Base-by-base conservation (phyloP, 2,888 invertebrate genomes). In the Poecilus cupreus region DNA sequence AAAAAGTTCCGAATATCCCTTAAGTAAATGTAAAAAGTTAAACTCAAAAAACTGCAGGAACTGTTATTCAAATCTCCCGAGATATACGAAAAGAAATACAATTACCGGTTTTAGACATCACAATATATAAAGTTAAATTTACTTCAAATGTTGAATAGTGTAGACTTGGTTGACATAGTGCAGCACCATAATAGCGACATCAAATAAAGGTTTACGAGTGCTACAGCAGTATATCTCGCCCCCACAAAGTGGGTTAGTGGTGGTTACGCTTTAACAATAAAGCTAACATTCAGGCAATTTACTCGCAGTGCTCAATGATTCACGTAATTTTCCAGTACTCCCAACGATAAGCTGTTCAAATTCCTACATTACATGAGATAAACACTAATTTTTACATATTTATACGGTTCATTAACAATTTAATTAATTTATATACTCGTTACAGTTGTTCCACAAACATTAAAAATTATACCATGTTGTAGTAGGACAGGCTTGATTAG, bases 1-100 rank as follows among this genome's bases (percentile, higher is more conserved):
- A 77, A 77, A 49, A 77, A 60, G 22, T 77, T 77, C 46, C 20
- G 22, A 24, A 51, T 64, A 64, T 60, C 46, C 43, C 64, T 77
- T 60, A 77, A 77, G 77, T 60, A 77, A 77, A 77, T 60, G 77
- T 77, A 77, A 60, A 77, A 77, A 77, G 77, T 77, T 77, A 77
- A 60, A 60, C 54, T 76, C 39, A 57, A 76, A 76, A 72, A 57
- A 57, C 57, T 76, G 57, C 37, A 72, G 39, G 43, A 76, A 46
- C 51, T 60, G 43, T 60, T 77, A 77, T 77, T 77, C 32, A 64
- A 64, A 77, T 77, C 76, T 76, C 57, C 18, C 3, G 57, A 46
- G 76, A 60, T 77, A 37, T 11, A 32, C 24, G 51, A 49, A 68
- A 51, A 75, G 51, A 49, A 75, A 26, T 22, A 75, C 51, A 75